Evolutionary conservation across 1,140 invertebrate species (phyloP), one percentile per base, ranked within the genome.

Genomic region (Drosophila sp.): DNA sequence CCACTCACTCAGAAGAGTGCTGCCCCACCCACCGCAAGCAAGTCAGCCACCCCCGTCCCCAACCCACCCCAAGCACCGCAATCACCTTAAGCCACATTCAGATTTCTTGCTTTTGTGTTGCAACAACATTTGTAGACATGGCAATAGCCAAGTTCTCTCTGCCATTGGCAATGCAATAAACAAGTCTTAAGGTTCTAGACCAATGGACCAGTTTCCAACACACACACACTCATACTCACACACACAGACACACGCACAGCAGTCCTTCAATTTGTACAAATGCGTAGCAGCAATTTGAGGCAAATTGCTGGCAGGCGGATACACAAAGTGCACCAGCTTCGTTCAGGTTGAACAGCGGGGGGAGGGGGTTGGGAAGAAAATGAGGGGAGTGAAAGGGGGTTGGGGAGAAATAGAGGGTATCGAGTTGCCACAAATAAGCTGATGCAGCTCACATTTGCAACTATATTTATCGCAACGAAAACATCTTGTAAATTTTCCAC

Each of bases 401-500:
- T 8, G 27, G 14, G 4, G 0, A 2, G 29, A 11, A 7, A 38
- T 11, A 13, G 16, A 21, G 21, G 21, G 21, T 57, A 57, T 72
- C 56, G n/a, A 40, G 41, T 62, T 61, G 54, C 63, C 46, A 16
- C 21, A 21, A 21, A 32, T 27, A 73, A 72, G 70, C 65, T 61
- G 75, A 76, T 86, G 82, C 82, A 78, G 67, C 67, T 71, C 66
- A 71, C 80, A 83, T 87, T 87, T 89, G 76, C 79, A 87, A 83
- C 83, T 87, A 89, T 89, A 87, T 87, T 87, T 87, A 87, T 87
- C 82, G 82, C 76, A 70, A 53, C 67, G 79, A 89, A 87, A 87
- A 89, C 82, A 87, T 87, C 82, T 87, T 89, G 82, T 87, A 87
- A 83, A 89, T 79, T 86, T 83, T 86, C 50, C 78, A 81, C 76